phyloP scores from a whole-genome alignment of 2,888 invertebrate species.

The Mythimna pallens region DNA sequence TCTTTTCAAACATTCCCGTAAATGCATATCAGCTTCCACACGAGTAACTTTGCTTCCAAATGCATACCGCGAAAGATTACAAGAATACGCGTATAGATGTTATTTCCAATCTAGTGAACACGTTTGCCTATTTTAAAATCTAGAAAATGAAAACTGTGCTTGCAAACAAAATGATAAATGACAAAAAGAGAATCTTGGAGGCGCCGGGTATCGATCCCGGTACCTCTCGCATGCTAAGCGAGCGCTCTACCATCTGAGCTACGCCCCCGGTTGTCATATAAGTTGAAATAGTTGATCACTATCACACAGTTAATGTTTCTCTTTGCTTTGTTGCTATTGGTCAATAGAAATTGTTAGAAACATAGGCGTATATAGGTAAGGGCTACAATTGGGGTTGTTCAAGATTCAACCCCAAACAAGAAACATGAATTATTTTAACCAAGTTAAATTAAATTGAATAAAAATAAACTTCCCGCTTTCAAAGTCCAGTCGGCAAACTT shows the following conservation, averaged over 20 bases:
- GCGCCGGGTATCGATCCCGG: constrained; percentile 91
- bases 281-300: constrained; percentile 25
- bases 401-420: not conserved
- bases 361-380: too few relatives aligned
- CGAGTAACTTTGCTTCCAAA: constrained; percentile 52
- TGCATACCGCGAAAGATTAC: constrained; percentile 61
- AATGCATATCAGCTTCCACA: constrained; percentile 59
- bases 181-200: constrained; percentile 78
- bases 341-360: not conserved
- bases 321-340: not conserved
- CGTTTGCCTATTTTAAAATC: constrained; percentile 48
- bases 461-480: not conserved
- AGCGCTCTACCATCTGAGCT: constrained; percentile 88
- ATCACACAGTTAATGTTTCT: not conserved
- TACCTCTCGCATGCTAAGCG: constrained; percentile 91
- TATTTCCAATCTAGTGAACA: constrained; percentile 54
- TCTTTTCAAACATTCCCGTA: constrained; percentile 28
- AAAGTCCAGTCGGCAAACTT: constrained; percentile 23
- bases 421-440: not conserved
- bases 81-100: constrained; percentile 53
- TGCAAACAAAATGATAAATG: constrained; percentile 34
- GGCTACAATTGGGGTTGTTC: too few relatives aligned
- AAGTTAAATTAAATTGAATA: not conserved
- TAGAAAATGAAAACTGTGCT: constrained; percentile 38
- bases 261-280: constrained; percentile 65